A percentile compares a stretch with the other conserved stretches of the same genome.
These are phyloP conservation scores for Drosophila ochracea DNA, from an alignment of 2,888 invertebrate species.

Conservation along the genomic window DNA sequence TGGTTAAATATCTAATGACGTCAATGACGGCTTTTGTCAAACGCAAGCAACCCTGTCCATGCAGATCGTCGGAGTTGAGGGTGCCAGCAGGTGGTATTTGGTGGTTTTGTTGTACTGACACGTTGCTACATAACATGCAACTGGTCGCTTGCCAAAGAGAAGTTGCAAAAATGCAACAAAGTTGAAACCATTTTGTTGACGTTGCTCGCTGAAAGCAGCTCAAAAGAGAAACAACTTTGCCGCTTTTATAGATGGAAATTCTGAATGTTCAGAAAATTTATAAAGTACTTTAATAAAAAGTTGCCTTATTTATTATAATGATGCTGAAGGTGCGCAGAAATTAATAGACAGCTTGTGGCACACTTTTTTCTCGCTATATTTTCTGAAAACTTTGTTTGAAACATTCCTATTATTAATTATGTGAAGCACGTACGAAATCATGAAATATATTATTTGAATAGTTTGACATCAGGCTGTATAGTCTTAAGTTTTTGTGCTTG, in stretches of 20 bases:
- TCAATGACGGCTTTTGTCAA: slow-evolving; percentile 59
- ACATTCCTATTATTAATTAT: neutral
- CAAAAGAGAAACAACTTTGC: slow-evolving; percentile 26
- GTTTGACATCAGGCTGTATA: neutral
- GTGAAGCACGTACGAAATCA: neutral
- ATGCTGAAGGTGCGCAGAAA: neutral
- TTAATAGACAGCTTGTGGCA: neutral
- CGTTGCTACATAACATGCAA: slow-evolving; percentile 72
- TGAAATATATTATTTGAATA: neutral
- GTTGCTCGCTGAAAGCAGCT: slow-evolving; percentile 28
- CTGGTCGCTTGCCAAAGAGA: slow-evolving; percentile 54
- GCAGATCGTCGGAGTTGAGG: slow-evolving; percentile 6
- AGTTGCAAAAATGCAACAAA: slow-evolving; percentile 49
- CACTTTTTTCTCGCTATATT: neutral
- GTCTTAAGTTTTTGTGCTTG: neutral
- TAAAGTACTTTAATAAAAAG: neutral
- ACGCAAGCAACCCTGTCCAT: slow-evolving; percentile 23
- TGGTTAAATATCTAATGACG: slow-evolving; percentile 56
- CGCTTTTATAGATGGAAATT: slow-evolving; percentile 13
- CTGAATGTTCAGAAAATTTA: slow-evolving; percentile 3
- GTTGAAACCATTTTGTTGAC: slow-evolving; percentile 39
- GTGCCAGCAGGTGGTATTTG: neutral
- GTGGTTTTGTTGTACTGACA: slow-evolving; percentile 57
- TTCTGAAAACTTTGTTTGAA: neutral
- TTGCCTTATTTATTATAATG: neutral